These are phyloP conservation scores for Pseudochirops cupreus DNA, from an alignment of 2,797 vertebrate species.

Conservation along the genomic window DNA sequence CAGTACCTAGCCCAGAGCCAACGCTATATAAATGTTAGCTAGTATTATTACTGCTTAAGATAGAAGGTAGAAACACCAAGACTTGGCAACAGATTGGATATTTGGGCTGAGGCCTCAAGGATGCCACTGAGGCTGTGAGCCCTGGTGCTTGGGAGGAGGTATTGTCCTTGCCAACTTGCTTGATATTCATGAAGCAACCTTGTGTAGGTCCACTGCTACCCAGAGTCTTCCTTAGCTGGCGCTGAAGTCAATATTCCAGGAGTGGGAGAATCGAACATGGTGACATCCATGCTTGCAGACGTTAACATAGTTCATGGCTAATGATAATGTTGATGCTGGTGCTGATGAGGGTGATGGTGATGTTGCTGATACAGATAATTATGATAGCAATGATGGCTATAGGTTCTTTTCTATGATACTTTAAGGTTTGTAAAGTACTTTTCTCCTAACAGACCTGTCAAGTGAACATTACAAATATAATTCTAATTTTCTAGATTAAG, in stretches of 20 bases:
- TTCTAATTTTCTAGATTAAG: not conserved
- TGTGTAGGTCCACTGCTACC: fast-evolving
- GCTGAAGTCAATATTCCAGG: not conserved
- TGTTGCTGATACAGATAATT: too few species aligned
- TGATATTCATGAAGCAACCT: not conserved
- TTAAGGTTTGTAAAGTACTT: not conserved
- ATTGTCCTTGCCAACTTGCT: not conserved
- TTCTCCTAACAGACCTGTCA: not conserved
- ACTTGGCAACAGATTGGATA: not conserved
- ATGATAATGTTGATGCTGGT: too few species aligned
- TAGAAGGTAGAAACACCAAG: not conserved
- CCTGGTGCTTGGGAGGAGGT: not conserved
- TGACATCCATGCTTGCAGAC: not conserved
- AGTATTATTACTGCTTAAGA: too few species aligned
- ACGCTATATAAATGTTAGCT: too few species aligned
- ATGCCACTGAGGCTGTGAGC: not conserved
- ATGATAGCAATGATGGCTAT: not conserved
- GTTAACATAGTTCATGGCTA: not conserved
- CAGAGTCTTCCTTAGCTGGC: not conserved
- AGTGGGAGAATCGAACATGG: not conserved
- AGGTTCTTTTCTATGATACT: not conserved
- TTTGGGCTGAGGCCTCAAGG: not conserved
- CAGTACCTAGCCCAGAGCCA: too few species aligned
- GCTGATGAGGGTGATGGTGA: too few species aligned
- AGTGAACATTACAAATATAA: not conserved